Evolutionary conservation across 1,140 invertebrate species (phyloP), one percentile per base, ranked within the genome.

Genomic region (Brachionus calyciflorus): DNA sequence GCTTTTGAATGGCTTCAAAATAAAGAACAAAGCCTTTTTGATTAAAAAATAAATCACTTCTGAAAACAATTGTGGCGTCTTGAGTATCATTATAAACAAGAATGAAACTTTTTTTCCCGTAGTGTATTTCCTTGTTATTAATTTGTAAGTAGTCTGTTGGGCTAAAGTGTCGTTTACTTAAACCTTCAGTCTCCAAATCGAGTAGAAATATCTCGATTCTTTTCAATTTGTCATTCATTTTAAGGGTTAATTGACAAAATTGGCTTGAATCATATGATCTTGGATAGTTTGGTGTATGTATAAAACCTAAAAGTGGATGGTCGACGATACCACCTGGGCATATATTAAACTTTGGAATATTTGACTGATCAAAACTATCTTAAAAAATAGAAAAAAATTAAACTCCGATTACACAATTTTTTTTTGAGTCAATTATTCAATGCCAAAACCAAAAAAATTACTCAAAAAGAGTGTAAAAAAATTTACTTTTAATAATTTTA

Each of bases 231-330:
- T 49, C 69, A 14, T 49, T 33, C 26, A 73, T 33, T 30, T 73
- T 46, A 10, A 73, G 26, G 19, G 26, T 73, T 17, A 73, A 21
- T 24, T 73, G 69, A 49, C 69, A 73, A 55, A 37, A 73, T 73
- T 73, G 69, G 7, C 69, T 30, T 6, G 69, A 73, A 9, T 49
- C 46, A 24, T 73, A 49, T 0, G 24, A 33, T 26, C n/a, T 73
- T 24, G 69, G 69, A 40, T 73, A 73, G 37, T 73, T 73, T 33
- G 69, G 69, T 10, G 69, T n/a, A 41, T 73, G 69, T 28, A 73
- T 49, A 10, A 73, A 73, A 2, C 69, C 69, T 3, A 37, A 21
- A 17, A 73, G 19, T 55, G 69, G 69, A 51, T 49, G 69, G n/a
- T 49, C 49, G 7, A 73, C 19, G 17, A 55, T 12, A 9, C 69